Percentiles rank a stretch among this genome's conserved stretches.
phyloP scores from a whole-genome alignment of 2,888 invertebrate genomes.

The Shargacucullia verbasci region DNA sequence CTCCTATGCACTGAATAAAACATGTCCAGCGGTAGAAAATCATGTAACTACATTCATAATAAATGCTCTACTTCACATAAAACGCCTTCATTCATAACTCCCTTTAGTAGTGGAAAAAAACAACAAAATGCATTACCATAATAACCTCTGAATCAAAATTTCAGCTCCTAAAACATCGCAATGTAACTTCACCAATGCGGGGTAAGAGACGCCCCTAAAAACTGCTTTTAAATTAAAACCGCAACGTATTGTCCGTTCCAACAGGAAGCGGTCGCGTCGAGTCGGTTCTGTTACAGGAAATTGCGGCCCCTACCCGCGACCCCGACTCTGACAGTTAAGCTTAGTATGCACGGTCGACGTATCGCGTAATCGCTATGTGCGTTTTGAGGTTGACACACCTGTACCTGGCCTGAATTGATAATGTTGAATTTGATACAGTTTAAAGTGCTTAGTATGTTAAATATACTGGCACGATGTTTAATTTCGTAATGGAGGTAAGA shows the following conservation, averaged over 20 bases:
- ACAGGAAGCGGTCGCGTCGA: slow-evolving; percentile 62
- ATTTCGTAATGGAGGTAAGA: slow-evolving; percentile 37
- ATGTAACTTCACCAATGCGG: slow-evolving; percentile 43
- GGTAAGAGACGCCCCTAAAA: slow-evolving; percentile 53
- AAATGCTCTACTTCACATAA: too few relatives aligned
- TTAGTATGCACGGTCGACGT: slow-evolving; percentile 50
- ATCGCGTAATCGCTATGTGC: slow-evolving; percentile 53
- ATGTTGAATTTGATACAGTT: slow-evolving; percentile 41
- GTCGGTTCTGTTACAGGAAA: slow-evolving; percentile 71
- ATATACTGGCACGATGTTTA: slow-evolving; percentile 39
- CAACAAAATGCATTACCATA: slow-evolving; percentile 29
- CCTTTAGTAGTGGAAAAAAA: too few relatives aligned
- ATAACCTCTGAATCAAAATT: slow-evolving; percentile 34
- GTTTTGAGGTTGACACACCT: slow-evolving; percentile 54
- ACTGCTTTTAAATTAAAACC: slow-evolving; percentile 68
- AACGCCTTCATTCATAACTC: slow-evolving; percentile 6
- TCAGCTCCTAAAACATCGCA: slow-evolving; percentile 38
- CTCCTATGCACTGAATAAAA: too few relatives aligned
- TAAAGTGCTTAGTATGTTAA: slow-evolving; percentile 39
- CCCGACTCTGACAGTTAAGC: slow-evolving; percentile 50
- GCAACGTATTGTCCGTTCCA: slow-evolving; percentile 65
- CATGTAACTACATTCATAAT: slow-evolving; percentile 24
- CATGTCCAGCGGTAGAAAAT: slow-evolving; percentile 15
- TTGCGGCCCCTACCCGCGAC: slow-evolving; percentile 65
- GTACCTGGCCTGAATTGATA: slow-evolving; percentile 55